phyloP scores from a whole-genome alignment of 1,140 invertebrate genomes.

The Coptotermes formosanus region DNA sequence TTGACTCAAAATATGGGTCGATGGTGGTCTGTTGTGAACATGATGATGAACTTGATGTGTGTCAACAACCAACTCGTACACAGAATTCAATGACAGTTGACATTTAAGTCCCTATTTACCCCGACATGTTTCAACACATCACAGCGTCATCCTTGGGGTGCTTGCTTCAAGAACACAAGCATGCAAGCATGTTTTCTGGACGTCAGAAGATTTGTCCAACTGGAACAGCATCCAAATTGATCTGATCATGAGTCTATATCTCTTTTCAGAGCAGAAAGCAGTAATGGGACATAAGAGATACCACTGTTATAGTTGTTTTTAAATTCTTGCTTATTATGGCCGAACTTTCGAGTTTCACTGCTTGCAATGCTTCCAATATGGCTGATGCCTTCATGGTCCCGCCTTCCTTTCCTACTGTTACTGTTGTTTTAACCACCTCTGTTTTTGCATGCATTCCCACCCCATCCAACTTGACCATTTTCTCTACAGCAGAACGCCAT shows the following conservation, averaged over 20 bases:
- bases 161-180: no score
- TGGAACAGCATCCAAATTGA: neutral
- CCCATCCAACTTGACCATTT: neutral
- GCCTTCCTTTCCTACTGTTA: slow-evolving; percentile 60
- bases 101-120: no score
- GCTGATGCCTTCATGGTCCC: slow-evolving; percentile 64
- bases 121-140: no score
- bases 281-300: neutral
- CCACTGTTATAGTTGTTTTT: neutral
- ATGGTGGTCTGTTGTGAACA: no score
- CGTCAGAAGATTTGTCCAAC: neutral
- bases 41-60: no score
- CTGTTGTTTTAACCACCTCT: slow-evolving; percentile 71
- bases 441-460: neutral
- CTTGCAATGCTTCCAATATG: slow-evolving; percentile 62
- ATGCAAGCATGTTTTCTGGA: no score
- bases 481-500: neutral
- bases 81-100: no score
- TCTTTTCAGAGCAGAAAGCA: neutral
- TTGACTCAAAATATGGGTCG: no score
- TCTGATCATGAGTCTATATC: neutral
- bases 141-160: no score
- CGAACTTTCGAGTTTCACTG: neutral
- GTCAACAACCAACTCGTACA: no score
- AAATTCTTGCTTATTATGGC: neutral